Evolutionary conservation across 2,113 vertebrate genomes (phyloP).

Genomic region (Callocephalon fimbriatum): DNA sequence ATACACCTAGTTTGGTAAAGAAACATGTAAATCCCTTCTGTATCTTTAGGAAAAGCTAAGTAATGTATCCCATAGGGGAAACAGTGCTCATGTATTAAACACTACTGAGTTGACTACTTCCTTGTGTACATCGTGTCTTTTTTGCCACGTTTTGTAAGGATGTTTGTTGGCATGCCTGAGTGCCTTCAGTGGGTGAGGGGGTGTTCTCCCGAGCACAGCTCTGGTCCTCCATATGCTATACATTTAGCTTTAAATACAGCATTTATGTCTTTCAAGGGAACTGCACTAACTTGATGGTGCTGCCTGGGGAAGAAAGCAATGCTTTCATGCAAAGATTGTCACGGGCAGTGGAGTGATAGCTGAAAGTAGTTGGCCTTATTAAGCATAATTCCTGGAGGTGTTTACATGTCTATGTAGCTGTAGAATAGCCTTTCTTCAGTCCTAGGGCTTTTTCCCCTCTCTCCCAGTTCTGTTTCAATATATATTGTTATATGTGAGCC

Average conservation of each 20-base stretch:
- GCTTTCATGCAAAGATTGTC: conserved; percentile 32
- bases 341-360: not conserved
- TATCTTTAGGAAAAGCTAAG: not conserved
- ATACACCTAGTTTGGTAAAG: not conserved
- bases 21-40: not conserved
- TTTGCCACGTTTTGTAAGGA: not conserved
- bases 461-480: not conserved
- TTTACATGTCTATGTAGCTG: not conserved
- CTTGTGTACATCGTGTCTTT: not conserved
- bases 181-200: not conserved
- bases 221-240: not conserved
- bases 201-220: not conserved
- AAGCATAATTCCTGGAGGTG: conserved; percentile 43
- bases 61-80: not conserved
- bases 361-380: conserved; percentile 46
- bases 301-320: conserved; percentile 33
- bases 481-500: not conserved
- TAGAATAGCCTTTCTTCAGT: conserved; percentile 22
- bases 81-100: not conserved
- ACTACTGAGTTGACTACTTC: not conserved
- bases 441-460: not conserved
- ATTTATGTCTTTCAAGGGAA: not conserved
- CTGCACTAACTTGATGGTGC: conserved; percentile 2
- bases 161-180: not conserved
- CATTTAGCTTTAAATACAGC: conserved; percentile 41